Evolutionary conservation across 2,113 vertebrate species (phyloP).

Genomic region (Strix uralensis): DNA sequence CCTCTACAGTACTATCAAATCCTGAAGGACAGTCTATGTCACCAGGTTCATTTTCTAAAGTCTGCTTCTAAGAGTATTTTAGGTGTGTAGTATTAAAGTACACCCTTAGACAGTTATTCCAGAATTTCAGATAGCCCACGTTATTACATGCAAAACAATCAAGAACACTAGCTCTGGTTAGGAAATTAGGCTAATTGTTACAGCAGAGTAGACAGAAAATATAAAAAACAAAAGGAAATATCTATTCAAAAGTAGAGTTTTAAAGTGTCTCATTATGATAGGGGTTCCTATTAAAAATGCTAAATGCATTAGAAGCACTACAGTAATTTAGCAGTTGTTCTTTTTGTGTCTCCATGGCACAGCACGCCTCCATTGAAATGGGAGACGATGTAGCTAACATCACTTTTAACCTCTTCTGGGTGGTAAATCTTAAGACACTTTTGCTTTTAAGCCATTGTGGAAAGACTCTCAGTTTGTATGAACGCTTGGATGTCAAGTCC

Average conservation of each 20-base stretch:
- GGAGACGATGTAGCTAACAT: neutral
- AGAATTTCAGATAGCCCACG: neutral
- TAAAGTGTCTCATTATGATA: neutral
- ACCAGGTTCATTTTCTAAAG: slow-evolving; percentile 14
- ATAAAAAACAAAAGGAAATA: neutral
- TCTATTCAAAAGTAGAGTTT: neutral
- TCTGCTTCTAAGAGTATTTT: slow-evolving; percentile 21
- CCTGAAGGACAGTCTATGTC: slow-evolving; percentile 7
- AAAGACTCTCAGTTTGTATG: neutral
- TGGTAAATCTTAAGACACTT: neutral
- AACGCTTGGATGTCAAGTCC: neutral
- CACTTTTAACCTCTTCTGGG: neutral
- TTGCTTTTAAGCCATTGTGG: neutral
- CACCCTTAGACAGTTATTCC: neutral
- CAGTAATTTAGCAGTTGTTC: neutral
- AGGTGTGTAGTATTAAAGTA: neutral
- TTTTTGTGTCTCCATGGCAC: neutral
- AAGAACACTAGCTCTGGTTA: neutral
- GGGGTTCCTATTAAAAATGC: neutral
- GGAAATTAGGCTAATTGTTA: neutral
- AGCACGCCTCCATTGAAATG: neutral
- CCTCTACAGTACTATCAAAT: slow-evolving; percentile 18
- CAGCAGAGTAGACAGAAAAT: neutral
- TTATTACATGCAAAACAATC: neutral
- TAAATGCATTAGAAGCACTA: neutral